Evolutionary conservation across 2,797 vertebrate genomes (phyloP).

Genomic region (Esox lucius): DNA sequence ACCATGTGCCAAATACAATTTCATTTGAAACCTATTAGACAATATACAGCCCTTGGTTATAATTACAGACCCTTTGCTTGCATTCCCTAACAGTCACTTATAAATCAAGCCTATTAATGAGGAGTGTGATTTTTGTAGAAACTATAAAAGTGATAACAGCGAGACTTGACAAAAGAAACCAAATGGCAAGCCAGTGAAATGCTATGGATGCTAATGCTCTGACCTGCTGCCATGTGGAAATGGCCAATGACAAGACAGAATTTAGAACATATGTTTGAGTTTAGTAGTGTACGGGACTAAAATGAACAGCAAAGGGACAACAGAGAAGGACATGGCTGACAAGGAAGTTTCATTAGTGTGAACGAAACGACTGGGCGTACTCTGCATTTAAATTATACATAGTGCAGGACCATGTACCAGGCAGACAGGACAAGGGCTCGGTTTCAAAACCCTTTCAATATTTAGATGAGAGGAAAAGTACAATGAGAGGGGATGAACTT

Average conservation of each 20-base stretch:
- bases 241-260: background rate
- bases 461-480: no score
- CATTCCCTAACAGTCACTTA: background rate
- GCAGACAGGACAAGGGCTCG: no score
- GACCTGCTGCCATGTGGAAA: background rate
- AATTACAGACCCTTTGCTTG: background rate
- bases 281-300: background rate
- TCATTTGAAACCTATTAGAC: no score
- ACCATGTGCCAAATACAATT: no score
- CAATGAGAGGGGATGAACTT: no score
- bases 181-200: background rate
- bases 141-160: background rate
- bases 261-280: background rate
- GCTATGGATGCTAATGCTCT: background rate
- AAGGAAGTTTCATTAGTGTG: background rate
- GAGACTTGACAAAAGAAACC: background rate
- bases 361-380: background rate
- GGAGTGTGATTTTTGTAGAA: background rate
- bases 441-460: no score
- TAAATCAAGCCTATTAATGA: background rate
- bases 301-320: background rate
- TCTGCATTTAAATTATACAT: no score
- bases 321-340: background rate
- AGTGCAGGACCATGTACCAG: no score
- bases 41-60: background rate